Base-by-base conservation (phyloP, 30 jellyfish, hydroid and myxozoan genomes). In the Aurelia sp. region DNA sequence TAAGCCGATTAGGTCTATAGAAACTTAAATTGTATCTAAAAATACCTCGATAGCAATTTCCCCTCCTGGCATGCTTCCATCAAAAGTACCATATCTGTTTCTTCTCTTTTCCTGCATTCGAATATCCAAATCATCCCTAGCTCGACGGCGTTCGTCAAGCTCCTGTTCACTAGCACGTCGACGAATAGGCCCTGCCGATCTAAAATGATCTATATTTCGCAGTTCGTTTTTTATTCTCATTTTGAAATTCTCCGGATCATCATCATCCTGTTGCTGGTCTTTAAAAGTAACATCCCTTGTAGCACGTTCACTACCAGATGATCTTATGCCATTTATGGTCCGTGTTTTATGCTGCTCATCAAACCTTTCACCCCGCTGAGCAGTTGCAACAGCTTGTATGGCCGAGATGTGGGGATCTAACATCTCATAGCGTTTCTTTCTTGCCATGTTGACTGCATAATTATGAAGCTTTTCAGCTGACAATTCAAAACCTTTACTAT, bases 371-470 rank as follows among this genome's bases (percentile, higher is more conserved):
- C 17, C 62, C 53, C 71, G 51, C 40, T 82, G 92, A 7, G 83
- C 92, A 3, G 86, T 65, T 40, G 92, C 92, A 5, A 82, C 92
- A 5, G 92, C 74, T 40, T 82, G 78, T n/a, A 82, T 82, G 3
- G 79, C 92, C 3, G 78, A 20, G 7, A 51, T 73, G 64, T 82
- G 92, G 6, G 60, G 92, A 62, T 82, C 92, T 9, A 82, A 74
- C 5, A 82, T 31, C 44, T 82, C 57, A 59, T 82, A 23, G 33
- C 92, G 85, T 63, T 59, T 60, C 20, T 71, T 71, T 33, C 86
- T 68, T 11, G 92, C 92, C 92, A 82, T 82, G 86, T 74, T 61
- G 35, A 82, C 92, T 4, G 92, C 82, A 6, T 69, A 63, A 63
- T 82, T 86, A 69, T 82, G 92, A 9, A 82, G 92, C 47, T 70